phyloP scores from a whole-genome alignment of 2,797 vertebrate genomes.

The Atherinosoma microstoma region DNA sequence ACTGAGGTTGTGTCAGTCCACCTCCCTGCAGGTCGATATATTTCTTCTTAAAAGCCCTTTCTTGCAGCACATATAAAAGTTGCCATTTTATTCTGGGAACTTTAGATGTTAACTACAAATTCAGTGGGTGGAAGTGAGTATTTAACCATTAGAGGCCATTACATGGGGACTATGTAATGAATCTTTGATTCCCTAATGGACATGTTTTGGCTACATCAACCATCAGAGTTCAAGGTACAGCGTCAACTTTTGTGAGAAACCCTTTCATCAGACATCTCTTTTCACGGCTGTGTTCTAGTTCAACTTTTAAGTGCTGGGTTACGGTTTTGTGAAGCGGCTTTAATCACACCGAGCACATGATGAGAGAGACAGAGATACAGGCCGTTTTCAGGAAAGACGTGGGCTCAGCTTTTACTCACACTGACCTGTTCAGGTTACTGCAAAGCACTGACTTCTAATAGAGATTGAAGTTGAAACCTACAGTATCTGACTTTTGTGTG shows the following conservation, averaged over 20 bases:
- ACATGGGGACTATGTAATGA: slow-evolving; percentile 2
- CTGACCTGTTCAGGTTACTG: slow-evolving; percentile 38
- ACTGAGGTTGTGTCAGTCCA: slow-evolving; percentile 14
- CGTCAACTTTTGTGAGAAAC: slow-evolving; percentile 31
- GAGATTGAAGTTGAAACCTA: slow-evolving; percentile 35
- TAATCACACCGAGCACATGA: slow-evolving; percentile 33
- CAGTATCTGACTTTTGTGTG: slow-evolving; percentile 54
- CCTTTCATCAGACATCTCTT: slow-evolving; percentile 22
- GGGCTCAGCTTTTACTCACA: slow-evolving; percentile 32
- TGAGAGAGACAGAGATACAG: slow-evolving; percentile 34
- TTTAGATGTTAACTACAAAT: not conserved
- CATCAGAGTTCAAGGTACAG: slow-evolving; percentile 13
- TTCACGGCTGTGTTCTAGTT: slow-evolving; percentile 4
- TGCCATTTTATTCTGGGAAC: not conserved
- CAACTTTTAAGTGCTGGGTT: slow-evolving; percentile 25
- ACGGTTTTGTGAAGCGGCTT: slow-evolving; percentile 40
- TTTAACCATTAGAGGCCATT: not conserved
- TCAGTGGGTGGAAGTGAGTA: slow-evolving; percentile 7
- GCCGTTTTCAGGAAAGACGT: slow-evolving; percentile 28
- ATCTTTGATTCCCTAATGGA: slow-evolving; percentile 1
- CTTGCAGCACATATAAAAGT: not conserved
- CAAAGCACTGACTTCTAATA: slow-evolving; percentile 44
- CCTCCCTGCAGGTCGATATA: slow-evolving; percentile 12
- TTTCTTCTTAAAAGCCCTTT: slow-evolving; percentile 11
- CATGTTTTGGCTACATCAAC: slow-evolving; percentile 3